Evolutionary conservation across 64 coral and sea anemone genomes (phyloP).

Genomic region (Pocillopora damicornis): DNA sequence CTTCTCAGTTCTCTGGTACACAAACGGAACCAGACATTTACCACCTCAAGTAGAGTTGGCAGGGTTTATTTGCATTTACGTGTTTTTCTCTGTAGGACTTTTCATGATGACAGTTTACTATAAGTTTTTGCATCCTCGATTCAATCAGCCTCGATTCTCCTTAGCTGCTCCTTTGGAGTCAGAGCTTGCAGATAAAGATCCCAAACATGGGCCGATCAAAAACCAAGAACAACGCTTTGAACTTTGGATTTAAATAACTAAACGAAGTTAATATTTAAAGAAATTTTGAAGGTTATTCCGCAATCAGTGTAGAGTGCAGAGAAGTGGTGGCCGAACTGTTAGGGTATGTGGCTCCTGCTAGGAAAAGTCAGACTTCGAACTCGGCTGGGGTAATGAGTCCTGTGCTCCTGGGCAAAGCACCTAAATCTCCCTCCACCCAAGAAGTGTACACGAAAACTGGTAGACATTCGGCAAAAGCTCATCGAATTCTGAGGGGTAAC

Average conservation of each 20-base stretch:
- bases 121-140: conserved; percentile 70
- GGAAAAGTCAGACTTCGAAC: too few relatives aligned
- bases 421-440: too few relatives aligned
- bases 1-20: conserved; percentile 75
- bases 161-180: conserved; percentile 14
- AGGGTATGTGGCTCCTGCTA: too few relatives aligned
- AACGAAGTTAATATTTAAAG: background rate
- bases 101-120: conserved; percentile 72
- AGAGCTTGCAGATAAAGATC: conserved; percentile 11
- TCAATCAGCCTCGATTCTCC: conserved; percentile 54
- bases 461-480: too few relatives aligned
- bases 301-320: too few relatives aligned
- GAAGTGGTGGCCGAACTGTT: too few relatives aligned
- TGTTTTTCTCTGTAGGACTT: conserved; percentile 56
- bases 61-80: conserved; percentile 65
- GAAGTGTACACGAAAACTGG: too few relatives aligned
- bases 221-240: background rate
- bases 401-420: too few relatives aligned
- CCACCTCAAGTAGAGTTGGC: conserved; percentile 62
- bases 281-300: too few relatives aligned
- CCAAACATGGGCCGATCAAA: background rate
- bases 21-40: conserved; percentile 45
- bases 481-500: too few relatives aligned
- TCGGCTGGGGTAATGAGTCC: too few relatives aligned
- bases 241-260: conserved; percentile 20